Percentiles rank a stretch among this genome's conserved stretches.
phyloP scores from a whole-genome alignment of 64 coral and sea anemone species.

The Montipora cactus region DNA sequence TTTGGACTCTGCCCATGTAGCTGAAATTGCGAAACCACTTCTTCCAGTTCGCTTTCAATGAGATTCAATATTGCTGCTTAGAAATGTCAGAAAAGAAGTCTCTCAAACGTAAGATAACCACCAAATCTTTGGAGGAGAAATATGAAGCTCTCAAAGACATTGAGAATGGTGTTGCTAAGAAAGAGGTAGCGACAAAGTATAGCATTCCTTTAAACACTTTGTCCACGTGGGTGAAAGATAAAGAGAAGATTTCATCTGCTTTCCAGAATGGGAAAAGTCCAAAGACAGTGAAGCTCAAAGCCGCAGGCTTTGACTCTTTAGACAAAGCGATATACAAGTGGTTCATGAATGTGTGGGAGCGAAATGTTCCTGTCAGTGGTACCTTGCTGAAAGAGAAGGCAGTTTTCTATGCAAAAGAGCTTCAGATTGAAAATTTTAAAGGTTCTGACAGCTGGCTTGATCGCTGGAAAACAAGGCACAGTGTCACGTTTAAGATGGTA shows the following conservation, averaged over 20 bases:
- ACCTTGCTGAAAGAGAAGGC: constrained; percentile 62
- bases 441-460: constrained; percentile 71
- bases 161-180: constrained; percentile 62
- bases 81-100: constrained; percentile 63
- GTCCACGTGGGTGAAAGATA: constrained; percentile 71
- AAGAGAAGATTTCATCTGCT: constrained; percentile 71
- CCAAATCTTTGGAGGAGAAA: constrained; percentile 66
- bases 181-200: constrained; percentile 50
- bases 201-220: constrained; percentile 62
- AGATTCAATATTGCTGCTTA: constrained; percentile 66
- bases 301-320: constrained; percentile 51
- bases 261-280: constrained; percentile 60
- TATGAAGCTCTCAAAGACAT: constrained; percentile 72
- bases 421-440: constrained; percentile 69
- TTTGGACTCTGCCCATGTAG: neutral
- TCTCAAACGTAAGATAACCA: constrained; percentile 32
- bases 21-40: constrained; percentile 9
- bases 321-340: constrained; percentile 61
- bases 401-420: constrained; percentile 55
- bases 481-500: constrained; percentile 62
- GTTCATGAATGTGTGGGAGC: constrained; percentile 52
- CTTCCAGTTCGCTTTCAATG: constrained; percentile 51
- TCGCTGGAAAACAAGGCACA: constrained; percentile 61
- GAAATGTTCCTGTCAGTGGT: constrained; percentile 68
- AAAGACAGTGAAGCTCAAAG: constrained; percentile 64